phyloP scores from a whole-genome alignment of 37 sponge, comb jelly and placozoan species.

The Beroe forskalii region DNA sequence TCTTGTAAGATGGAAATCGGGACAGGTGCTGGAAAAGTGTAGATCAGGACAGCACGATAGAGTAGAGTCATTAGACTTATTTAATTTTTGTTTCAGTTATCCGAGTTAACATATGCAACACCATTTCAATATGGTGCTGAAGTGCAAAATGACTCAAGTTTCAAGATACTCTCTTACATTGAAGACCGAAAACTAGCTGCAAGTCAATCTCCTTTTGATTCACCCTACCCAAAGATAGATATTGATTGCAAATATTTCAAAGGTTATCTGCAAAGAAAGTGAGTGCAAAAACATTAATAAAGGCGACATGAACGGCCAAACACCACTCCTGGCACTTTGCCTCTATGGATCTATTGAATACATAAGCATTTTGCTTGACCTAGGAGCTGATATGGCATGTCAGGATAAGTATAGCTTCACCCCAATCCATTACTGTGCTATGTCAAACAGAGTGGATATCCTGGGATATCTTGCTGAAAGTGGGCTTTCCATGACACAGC shows the following conservation, averaged over 20 bases:
- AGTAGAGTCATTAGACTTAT: too few species aligned
- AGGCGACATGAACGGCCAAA: slow-evolving; percentile 50
- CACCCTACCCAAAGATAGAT: slow-evolving; percentile 39
- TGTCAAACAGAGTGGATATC: slow-evolving; percentile 32
- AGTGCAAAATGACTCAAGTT: not conserved
- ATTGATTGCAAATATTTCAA: slow-evolving; percentile 49
- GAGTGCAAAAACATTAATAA: not conserved
- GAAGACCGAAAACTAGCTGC: slow-evolving; percentile 27
- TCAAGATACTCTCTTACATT: slow-evolving; percentile 40
- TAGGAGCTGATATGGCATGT: slow-evolving; percentile 14
- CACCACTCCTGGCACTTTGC: slow-evolving; percentile 37
- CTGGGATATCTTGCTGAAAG: not conserved
- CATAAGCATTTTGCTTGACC: slow-evolving; percentile 13
- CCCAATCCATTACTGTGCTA: slow-evolving; percentile 9
- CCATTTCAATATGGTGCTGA: slow-evolving; percentile 54
- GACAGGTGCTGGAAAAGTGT: too few species aligned
- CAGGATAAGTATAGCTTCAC: not conserved
- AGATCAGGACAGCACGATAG: too few species aligned
- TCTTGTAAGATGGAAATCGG: too few species aligned
- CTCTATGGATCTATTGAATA: slow-evolving; percentile 20
- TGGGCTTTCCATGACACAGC: slow-evolving; percentile 36
- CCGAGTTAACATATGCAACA: not conserved
- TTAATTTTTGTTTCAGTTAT: too few species aligned
- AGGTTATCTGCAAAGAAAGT: slow-evolving; percentile 7
- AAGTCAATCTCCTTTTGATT: slow-evolving; percentile 11